Percentiles rank a stretch among this genome's conserved stretches.
phyloP scores from a whole-genome alignment of 2,113 vertebrate species.

The Saccopteryx leptura region DNA sequence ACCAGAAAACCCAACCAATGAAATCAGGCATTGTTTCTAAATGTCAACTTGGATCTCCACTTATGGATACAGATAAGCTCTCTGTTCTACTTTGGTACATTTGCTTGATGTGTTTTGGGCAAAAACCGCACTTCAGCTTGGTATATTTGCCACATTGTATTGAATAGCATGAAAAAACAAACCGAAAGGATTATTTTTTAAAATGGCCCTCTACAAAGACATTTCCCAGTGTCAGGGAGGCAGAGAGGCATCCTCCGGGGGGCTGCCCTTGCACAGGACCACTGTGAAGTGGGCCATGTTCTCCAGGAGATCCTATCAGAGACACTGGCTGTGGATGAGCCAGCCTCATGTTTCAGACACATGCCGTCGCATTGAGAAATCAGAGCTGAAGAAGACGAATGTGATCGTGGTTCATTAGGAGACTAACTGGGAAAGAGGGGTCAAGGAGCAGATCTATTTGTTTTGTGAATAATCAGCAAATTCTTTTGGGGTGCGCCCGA shows the following conservation, averaged over 20 bases:
- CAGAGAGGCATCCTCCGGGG: too few species aligned
- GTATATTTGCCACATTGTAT: not conserved
- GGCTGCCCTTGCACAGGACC: accelerated
- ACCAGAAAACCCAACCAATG: not conserved
- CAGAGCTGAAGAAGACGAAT: not conserved
- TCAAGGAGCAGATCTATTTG: conserved; percentile 48
- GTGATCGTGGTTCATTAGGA: not conserved
- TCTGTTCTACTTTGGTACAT: not conserved
- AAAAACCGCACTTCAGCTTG: not conserved
- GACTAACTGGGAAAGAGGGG: not conserved
- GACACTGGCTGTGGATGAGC: not conserved
- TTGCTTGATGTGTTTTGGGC: not conserved
- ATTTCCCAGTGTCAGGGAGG: not conserved
- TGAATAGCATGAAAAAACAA: not conserved
- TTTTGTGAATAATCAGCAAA: conserved; percentile 62
- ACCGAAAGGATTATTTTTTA: not conserved
- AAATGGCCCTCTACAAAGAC: not conserved
- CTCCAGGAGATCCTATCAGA: not conserved
- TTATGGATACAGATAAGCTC: not conserved
- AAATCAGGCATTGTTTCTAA: conserved; percentile 5
- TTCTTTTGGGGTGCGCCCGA: not conserved
- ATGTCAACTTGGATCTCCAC: not conserved
- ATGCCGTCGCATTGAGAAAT: not conserved
- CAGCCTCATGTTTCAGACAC: not conserved
- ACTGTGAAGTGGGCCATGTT: not conserved